Evolutionary conservation across 2,113 vertebrate genomes (phyloP).

Genomic region (Elachura formosa): DNA sequence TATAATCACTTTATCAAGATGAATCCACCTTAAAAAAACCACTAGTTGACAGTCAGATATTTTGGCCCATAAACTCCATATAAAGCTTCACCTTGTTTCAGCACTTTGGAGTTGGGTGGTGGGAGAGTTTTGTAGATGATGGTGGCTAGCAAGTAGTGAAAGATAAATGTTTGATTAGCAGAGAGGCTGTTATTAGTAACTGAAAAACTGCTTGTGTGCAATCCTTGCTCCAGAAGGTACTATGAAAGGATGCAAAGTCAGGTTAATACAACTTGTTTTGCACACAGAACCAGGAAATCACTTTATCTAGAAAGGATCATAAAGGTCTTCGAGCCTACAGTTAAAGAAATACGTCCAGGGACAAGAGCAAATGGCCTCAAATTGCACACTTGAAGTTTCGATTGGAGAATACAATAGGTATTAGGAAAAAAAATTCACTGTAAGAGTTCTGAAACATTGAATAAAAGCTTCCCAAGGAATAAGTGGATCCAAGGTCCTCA

Average conservation of each 20-base stretch:
- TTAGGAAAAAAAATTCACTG: rapidly evolving
- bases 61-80: not conserved
- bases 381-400: not conserved
- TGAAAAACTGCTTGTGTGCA: not conserved
- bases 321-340: not conserved
- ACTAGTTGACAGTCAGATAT: not conserved
- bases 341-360: not conserved
- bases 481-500: not conserved
- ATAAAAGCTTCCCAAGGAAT: not conserved
- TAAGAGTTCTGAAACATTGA: not conserved
- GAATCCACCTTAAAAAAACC: not conserved
- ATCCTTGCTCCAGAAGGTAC: not conserved
- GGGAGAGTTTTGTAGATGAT: not conserved
- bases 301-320: not conserved
- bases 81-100: not conserved
- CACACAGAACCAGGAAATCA: not conserved
- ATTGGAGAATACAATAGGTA: not conserved
- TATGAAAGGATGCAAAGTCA: not conserved
- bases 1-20: not conserved
- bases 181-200: not conserved
- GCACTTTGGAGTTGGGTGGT: rapidly evolving
- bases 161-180: not conserved
- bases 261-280: not conserved
- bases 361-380: not conserved
- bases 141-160: not conserved